Evolutionary conservation across 2,888 invertebrate species (phyloP).

Genomic region (Athalia circularis): DNA sequence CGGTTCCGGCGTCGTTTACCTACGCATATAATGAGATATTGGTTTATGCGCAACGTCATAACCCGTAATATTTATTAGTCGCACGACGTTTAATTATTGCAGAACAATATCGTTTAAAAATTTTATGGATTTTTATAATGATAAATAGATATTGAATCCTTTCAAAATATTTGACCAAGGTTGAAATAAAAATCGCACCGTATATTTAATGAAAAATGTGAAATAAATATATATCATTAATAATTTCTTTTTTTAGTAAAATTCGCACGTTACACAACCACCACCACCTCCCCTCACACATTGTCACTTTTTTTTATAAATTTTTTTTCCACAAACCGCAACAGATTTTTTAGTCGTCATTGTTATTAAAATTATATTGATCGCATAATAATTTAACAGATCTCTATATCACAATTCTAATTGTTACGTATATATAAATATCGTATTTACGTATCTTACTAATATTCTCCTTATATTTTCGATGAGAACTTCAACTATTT

Average conservation of each 20-base stretch:
- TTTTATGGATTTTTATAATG: background rate
- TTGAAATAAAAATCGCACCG: background rate
- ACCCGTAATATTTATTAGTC: slow-evolving; percentile 55
- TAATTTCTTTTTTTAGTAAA: background rate
- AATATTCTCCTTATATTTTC: background rate
- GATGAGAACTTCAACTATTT: background rate
- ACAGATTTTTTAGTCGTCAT: slow-evolving; percentile 8
- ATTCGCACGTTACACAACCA: slow-evolving; percentile 47
- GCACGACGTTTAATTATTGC: slow-evolving; percentile 5
- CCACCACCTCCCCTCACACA: slow-evolving; percentile 39
- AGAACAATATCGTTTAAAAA: background rate
- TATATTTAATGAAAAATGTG: slow-evolving; percentile 27
- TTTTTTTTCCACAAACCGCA: slow-evolving; percentile 13
- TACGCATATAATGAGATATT: slow-evolving; percentile 63
- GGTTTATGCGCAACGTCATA: slow-evolving; percentile 59
- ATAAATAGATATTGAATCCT: background rate
- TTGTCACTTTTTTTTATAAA: slow-evolving; percentile 16
- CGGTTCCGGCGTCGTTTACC: slow-evolving; percentile 69
- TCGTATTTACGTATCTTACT: background rate
- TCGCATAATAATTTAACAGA: slow-evolving; percentile 19
- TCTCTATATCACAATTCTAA: slow-evolving; percentile 45
- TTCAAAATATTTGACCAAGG: background rate
- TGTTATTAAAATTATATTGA: background rate
- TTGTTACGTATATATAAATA: slow-evolving; percentile 17
- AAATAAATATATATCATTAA: slow-evolving; percentile 29